Conservation (phyloP, 2,888 invertebrate species). For the Orthosia incerta region DNA sequence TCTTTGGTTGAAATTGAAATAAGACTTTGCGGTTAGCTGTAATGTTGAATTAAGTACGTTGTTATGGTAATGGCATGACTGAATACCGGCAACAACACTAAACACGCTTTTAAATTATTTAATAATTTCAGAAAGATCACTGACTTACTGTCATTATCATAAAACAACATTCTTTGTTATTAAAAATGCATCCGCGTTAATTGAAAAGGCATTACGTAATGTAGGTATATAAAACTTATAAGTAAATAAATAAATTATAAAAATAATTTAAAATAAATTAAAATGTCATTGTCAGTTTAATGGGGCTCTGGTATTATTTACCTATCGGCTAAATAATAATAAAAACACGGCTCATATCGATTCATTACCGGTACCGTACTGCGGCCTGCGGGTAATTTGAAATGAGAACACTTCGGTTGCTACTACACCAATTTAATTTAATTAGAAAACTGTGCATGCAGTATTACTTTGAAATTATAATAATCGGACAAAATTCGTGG, state of each 20-base stretch:
- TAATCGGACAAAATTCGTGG: too few relatives aligned
- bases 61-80: background rate
- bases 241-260: too few relatives aligned
- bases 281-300: background rate
- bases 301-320: too few relatives aligned
- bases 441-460: too few relatives aligned
- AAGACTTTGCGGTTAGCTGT: constrained; percentile 5
- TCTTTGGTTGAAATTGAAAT: background rate
- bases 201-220: background rate
- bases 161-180: background rate
- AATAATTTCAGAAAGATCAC: background rate
- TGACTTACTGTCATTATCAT: background rate
- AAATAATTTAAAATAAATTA: background rate
- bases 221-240: background rate
- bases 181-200: background rate
- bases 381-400: too few relatives aligned
- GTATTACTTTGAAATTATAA: too few relatives aligned
- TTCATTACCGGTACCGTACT: too few relatives aligned
- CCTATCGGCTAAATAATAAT: too few relatives aligned
- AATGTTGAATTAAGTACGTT: background rate
- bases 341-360: too few relatives aligned
- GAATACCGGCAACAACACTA: background rate
- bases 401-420: too few relatives aligned
- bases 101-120: background rate
- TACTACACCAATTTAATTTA: too few relatives aligned